Evolutionary conservation across 2,113 vertebrate species (phyloP), one percentile per base, ranked within the genome.

Genomic region (Stigmatopora nigra): DNA sequence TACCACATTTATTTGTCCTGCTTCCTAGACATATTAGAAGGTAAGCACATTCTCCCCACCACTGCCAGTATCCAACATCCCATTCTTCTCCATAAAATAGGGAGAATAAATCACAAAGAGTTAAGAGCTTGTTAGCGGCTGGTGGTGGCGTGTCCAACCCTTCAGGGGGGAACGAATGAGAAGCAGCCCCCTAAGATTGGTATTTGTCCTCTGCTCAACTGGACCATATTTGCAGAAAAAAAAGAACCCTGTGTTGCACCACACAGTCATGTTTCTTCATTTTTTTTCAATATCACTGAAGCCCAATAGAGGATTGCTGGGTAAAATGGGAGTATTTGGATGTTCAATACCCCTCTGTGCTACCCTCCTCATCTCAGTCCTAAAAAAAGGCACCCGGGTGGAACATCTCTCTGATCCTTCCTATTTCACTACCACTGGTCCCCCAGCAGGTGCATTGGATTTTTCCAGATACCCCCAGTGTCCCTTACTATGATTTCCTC

Each of bases 41-140:
- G 55, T 61, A 36, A 59, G 63, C 73, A 64, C 72, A 65, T 67
- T 76, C 71, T 72, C 71, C 66, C 68, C 63, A 71, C 65, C 68
- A 58, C 82, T 82, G 81, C 83, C 82, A 84, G 77, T 71, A 82
- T 41, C 41, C 41, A 35, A 10, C 76, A 78, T 79, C 80, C 71
- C 78, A 68, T 70, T 69, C 70, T 77, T 66, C 67, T 77, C 46
- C 66, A 71, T 69, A 67, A 68, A 72, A 76, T 67, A 56, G 79
- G 68, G 82, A 71, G 73, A 79, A 88, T 87, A 85, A 81, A 87
- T 86, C 76, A 85, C 67, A 69, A 48, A 78, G 80, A 85, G 83
- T 82, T 79, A 84, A 82, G 79, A 71, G 70, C 82, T 86, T 87
- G 87, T 85, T 81, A 78, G 79, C 77, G 85, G 81, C 81, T 80